Conservation (phyloP, 2,888 invertebrate genomes). For the Yponomeuta evonymella region DNA sequence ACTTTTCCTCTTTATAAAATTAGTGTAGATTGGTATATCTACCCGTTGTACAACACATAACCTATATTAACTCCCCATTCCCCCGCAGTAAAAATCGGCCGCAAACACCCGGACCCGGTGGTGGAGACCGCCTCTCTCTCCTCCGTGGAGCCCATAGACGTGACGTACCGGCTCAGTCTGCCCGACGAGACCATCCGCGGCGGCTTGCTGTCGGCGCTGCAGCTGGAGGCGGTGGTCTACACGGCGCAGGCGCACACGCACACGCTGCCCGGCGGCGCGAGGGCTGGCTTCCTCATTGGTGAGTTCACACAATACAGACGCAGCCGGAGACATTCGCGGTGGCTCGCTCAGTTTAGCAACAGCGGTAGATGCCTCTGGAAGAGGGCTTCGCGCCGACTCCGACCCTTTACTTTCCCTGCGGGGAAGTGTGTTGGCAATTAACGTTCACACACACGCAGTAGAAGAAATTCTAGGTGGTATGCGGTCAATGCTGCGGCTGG, state of each 20-base stretch:
- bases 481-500: slow-evolving; percentile 96
- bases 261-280: slow-evolving; percentile 88
- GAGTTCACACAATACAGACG: slow-evolving; percentile 17
- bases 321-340: slow-evolving; percentile 33
- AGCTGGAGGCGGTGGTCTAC: slow-evolving; percentile 97
- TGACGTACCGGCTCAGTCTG: slow-evolving; percentile 89
- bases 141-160: slow-evolving; percentile 95
- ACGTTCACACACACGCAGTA: too few relatives aligned
- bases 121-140: slow-evolving; percentile 99
- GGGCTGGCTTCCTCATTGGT: slow-evolving; percentile 97
- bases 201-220: slow-evolving; percentile 94
- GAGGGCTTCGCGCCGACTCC: too few relatives aligned
- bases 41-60: too few relatives aligned
- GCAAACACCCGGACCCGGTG: slow-evolving; percentile 98
- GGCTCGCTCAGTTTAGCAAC: slow-evolving; percentile 55
- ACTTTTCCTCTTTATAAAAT: too few relatives aligned
- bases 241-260: slow-evolving; percentile 97
- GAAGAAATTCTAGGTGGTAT: slow-evolving; percentile 74
- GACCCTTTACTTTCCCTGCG: too few relatives aligned
- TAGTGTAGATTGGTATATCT: too few relatives aligned
- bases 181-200: slow-evolving; percentile 90
- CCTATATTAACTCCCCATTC: too few relatives aligned
- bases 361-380: too few relatives aligned
- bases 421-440: too few relatives aligned
- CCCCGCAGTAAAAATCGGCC: slow-evolving; percentile 88